Percentiles rank a stretch among this genome's conserved stretches.
These are phyloP conservation scores for Cremastobaeus sp. DNA, from an alignment of 2,888 invertebrate species.

Conservation along the genomic window DNA sequence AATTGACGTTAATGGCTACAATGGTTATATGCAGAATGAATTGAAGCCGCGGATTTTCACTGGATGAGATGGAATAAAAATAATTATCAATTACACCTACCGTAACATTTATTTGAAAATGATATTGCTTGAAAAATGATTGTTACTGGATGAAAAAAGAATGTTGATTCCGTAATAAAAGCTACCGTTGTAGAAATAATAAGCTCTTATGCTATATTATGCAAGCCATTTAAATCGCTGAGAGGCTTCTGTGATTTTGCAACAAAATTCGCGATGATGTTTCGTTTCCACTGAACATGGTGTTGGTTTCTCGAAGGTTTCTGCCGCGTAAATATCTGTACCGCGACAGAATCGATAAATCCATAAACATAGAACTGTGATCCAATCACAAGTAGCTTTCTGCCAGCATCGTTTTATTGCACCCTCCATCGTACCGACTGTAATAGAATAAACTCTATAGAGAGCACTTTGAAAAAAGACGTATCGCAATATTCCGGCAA, in stretches of 20 bases:
- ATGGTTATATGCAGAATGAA: constrained; percentile 19
- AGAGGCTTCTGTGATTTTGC: constrained; percentile 38
- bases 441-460: constrained; percentile 56
- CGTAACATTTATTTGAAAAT: no score
- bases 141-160: no score
- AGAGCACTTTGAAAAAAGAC: constrained; percentile 48
- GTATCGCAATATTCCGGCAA: constrained; percentile 39
- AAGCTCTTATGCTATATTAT: no score
- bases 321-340: constrained; percentile 54
- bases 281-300: constrained; percentile 32
- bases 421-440: constrained; percentile 42
- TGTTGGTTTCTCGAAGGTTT: constrained; percentile 48
- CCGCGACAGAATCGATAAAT: constrained; percentile 60
- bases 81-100: no score
- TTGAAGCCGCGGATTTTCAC: no score
- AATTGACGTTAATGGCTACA: constrained; percentile 39
- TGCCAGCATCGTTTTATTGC: constrained; percentile 58
- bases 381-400: constrained; percentile 59
- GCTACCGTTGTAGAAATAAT: background rate
- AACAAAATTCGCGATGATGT: constrained; percentile 47
- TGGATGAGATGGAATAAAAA: no score
- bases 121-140: no score
- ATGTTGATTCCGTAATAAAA: no score
- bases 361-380: constrained; percentile 59
- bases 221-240: no score